Evolutionary conservation across 2,113 vertebrate genomes (phyloP).

Genomic region (Tiliqua scincoides): DNA sequence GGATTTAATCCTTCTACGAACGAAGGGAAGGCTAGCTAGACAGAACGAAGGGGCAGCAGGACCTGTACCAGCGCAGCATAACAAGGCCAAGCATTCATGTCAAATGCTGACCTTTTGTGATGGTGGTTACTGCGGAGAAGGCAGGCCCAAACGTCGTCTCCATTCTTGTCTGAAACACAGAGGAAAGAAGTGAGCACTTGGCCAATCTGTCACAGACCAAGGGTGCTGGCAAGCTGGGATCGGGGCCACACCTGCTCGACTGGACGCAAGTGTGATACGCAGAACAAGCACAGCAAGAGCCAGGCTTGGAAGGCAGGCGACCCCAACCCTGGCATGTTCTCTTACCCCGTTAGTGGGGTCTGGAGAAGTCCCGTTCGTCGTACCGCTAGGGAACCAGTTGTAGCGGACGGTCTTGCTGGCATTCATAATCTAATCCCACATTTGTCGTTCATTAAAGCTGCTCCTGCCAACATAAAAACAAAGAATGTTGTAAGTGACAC

Average conservation of each 20-base stretch:
- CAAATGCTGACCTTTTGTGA: conserved; percentile 87
- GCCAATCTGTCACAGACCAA: too few species aligned
- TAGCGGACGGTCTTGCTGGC: conserved; percentile 78
- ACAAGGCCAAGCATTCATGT: fast-evolving
- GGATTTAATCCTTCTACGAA: too few species aligned
- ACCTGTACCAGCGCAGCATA: not conserved
- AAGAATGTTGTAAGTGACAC: not conserved
- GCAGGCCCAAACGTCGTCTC: conserved; percentile 92
- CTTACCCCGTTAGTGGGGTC: conserved; percentile 82
- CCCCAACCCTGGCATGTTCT: fast-evolving
- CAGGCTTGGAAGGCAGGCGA: not conserved
- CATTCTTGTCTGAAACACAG: conserved; percentile 87
- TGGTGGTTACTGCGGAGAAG: conserved; percentile 88
- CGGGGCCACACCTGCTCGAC: not conserved
- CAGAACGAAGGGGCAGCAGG: too few species aligned
- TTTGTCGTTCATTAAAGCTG: conserved; percentile 59
- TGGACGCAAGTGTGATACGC: not conserved
- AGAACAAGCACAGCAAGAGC: not conserved
- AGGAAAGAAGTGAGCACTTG: not conserved
- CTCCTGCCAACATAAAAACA: conserved; percentile 56
- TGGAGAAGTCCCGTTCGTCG: conserved; percentile 69
- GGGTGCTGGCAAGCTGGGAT: too few species aligned
- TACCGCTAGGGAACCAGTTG: conserved; percentile 79
- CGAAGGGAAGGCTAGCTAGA: too few species aligned
- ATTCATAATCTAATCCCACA: conserved; percentile 84